Evolutionary conservation across 2,888 invertebrate species (phyloP).

Genomic region (Galerucella calmariensis): DNA sequence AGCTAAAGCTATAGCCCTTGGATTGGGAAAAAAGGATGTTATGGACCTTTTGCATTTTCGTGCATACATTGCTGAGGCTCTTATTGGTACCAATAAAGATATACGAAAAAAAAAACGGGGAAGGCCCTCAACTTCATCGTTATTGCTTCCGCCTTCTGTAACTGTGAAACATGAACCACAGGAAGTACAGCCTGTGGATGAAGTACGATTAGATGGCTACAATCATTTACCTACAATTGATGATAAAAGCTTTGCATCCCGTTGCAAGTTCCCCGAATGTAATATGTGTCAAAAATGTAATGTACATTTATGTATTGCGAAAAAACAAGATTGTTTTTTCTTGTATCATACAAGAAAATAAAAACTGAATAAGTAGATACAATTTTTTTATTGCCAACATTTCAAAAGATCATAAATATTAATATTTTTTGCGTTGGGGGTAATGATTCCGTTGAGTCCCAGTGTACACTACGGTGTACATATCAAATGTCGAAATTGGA

Average conservation of each 20-base stretch:
- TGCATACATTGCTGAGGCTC: conserved; percentile 25
- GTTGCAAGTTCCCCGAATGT: conserved; percentile 28
- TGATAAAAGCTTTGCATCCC: conserved; percentile 27
- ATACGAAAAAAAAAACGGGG: conserved; percentile 8
- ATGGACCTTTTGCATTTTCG: conserved; percentile 28
- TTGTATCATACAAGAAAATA: no score
- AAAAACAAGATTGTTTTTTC: conserved; percentile 25
- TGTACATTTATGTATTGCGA: conserved; percentile 20
- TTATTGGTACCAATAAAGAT: conserved; percentile 14
- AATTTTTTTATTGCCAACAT: background rate
- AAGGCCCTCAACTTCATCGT: conserved; percentile 15
- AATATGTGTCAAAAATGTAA: conserved; percentile 27
- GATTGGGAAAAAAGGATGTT: conserved; percentile 13
- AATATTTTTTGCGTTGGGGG: background rate
- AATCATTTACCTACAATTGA: conserved; percentile 21
- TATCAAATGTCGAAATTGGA: no score
- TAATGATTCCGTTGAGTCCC: background rate
- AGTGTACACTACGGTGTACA: background rate
- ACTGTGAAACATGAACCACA: conserved; percentile 11
- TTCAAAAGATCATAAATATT: background rate
- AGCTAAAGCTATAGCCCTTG: conserved; percentile 13
- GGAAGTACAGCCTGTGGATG: conserved; percentile 24
- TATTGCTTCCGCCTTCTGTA: conserved; percentile 9
- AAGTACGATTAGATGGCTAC: conserved; percentile 16
- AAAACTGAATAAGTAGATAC: background rate